Conservation (phyloP, 2,888 invertebrate species). For the Eilema caniola region DNA sequence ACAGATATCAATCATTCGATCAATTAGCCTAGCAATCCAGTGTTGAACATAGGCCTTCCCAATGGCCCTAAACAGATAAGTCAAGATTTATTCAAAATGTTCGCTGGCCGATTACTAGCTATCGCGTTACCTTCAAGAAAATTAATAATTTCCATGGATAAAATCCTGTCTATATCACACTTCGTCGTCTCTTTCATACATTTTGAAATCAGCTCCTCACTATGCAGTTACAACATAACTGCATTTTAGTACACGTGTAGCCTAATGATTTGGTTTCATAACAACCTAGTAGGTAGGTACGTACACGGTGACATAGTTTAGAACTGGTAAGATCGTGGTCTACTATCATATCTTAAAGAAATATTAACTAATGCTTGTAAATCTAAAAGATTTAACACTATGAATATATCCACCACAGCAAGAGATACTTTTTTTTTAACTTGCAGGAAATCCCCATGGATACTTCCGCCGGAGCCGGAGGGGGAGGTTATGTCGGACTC, state of each 20-base stretch:
- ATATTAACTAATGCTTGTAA: too few species aligned
- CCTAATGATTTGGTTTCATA: neutral
- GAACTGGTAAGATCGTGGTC: neutral
- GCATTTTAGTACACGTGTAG: neutral
- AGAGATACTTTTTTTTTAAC: too few species aligned
- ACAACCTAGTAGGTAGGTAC: neutral
- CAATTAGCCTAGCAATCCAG: too few species aligned
- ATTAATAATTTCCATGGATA: neutral
- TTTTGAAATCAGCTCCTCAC: neutral
- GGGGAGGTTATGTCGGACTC: too few species aligned
- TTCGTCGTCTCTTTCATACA: neutral
- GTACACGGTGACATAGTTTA: neutral
- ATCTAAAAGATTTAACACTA: too few species aligned
- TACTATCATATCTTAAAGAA: too few species aligned
- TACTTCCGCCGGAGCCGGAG: too few species aligned
- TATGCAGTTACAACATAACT: neutral
- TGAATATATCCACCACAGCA: too few species aligned
- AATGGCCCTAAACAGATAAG: too few species aligned
- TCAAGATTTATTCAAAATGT: neutral
- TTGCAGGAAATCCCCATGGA: too few species aligned
- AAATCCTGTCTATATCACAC: neutral
- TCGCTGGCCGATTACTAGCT: neutral
- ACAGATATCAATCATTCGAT: too few species aligned
- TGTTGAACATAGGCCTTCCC: too few species aligned
- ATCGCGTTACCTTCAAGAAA: neutral